Base-by-base conservation (phyloP, 64 coral and sea anemone species). In the Stichodactyla helianthus region DNA sequence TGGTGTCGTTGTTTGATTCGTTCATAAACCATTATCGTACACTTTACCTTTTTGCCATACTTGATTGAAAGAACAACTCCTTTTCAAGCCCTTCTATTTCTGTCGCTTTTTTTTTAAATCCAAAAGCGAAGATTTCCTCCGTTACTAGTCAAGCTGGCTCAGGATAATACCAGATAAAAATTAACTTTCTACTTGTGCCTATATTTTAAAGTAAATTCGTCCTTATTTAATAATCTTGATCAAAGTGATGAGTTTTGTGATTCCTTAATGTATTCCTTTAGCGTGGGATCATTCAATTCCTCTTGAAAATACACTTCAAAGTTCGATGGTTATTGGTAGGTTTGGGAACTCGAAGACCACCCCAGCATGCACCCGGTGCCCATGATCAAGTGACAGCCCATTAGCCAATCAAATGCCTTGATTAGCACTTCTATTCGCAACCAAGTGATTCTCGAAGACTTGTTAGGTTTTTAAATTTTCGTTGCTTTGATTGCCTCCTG, bases 191-290 rank as follows among this genome's bases (percentile, higher is more conserved):
- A 74, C 25, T 74, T 74, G 7, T 74, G 22, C 10, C 63, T 22
- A 68, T 68, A 68, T 68, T n/a, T 68, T 20, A 18, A 68, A 20
- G 7, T 6, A 60, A 60, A 60, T 15, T 15, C 6, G 22, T 65
- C 62, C 19, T 18, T 31, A 74, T 74, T 74, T 74, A 31, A 27
- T 74, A 74, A 74, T 74, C 23, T 74, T 74, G 68, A 74, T 74
- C 68, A 14, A 31, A 74, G 10, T 74, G 68, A 74, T 23, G 68
- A 74, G 26, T 74, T 74, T 74, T 65, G 10, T 5, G 6, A 74
- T 23, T 74, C 68, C 11, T 74, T 74, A 8, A 74, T 74, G n/a
- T 31, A 28, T 26, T 27, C 27, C 68, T 2, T 3, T 12, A 74
- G 25, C 68, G 26, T 74, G 68, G 25, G 68, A 31, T 74, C 25